phyloP scores from a whole-genome alignment of 2,797 vertebrate genomes.

The Hyperoplus immaculatus region DNA sequence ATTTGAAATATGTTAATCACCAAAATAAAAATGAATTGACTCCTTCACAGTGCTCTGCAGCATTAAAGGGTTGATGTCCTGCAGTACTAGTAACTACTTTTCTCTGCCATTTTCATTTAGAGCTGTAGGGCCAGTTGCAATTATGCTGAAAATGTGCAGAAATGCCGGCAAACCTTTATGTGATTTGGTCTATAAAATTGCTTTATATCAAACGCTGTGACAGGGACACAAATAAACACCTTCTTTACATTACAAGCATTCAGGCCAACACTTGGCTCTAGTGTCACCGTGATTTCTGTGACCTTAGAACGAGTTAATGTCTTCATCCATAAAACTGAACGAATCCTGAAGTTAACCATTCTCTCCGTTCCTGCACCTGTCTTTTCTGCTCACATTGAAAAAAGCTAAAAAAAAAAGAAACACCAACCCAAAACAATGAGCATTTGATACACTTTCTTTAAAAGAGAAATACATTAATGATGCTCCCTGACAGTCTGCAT shows the following conservation, averaged over 20 bases:
- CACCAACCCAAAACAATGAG: conserved; percentile 73
- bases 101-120: background rate
- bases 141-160: conserved; percentile 5
- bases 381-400: conserved; percentile 49
- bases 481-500: conserved; percentile 85
- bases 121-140: background rate
- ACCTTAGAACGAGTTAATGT: conserved; percentile 52
- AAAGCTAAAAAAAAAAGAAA: conserved; percentile 63
- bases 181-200: background rate
- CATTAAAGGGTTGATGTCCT: background rate
- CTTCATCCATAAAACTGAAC: conserved; percentile 40
- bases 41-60: background rate
- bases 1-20: conserved; percentile 12
- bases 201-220: background rate
- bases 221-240: conserved; percentile 3
- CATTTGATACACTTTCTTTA: conserved; percentile 78
- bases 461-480: conserved; percentile 81
- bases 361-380: conserved; percentile 23
- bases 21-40: conserved; percentile 6
- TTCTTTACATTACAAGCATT: conserved; percentile 26
- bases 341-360: conserved; percentile 30
- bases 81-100: background rate
- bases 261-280: conserved; percentile 6
- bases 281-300: conserved; percentile 38
- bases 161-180: background rate